These are phyloP conservation scores for Eumerus sabulonum DNA, from an alignment of 2,888 invertebrate species.

Conservation along the genomic window DNA sequence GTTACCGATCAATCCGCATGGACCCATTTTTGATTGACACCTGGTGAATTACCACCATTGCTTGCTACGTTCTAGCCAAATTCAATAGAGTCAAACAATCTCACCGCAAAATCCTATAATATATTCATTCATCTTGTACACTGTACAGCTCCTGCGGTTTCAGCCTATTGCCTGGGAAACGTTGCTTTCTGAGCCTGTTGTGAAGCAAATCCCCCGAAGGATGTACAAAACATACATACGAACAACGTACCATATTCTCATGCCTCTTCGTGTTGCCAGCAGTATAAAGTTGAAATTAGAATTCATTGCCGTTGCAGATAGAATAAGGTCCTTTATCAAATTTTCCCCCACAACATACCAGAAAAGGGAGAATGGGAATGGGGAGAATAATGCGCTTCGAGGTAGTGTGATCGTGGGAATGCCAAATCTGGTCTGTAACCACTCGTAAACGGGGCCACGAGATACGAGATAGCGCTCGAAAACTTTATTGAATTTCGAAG, in stretches of 20 bases:
- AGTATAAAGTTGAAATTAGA: constrained; percentile 49
- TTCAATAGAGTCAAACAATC: constrained; percentile 3
- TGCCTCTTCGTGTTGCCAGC: not conserved
- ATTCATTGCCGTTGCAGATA: constrained; percentile 36
- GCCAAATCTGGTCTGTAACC: constrained; percentile 9
- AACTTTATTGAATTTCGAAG: constrained; percentile 21
- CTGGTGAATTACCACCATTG: constrained; percentile 9
- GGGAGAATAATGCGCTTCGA: constrained; percentile 6
- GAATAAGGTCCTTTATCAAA: constrained; percentile 35
- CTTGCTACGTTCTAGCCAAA: not conserved
- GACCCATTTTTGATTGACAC: constrained; percentile 20
- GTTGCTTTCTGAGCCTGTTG: constrained; percentile 6
- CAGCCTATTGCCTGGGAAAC: not conserved
- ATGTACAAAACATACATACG: not conserved
- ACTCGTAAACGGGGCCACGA: too few species aligned
- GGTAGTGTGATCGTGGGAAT: constrained; percentile 11
- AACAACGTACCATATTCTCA: not conserved
- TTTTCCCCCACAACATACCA: constrained; percentile 14
- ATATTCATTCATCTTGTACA: not conserved
- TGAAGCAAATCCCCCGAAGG: constrained; percentile 9
- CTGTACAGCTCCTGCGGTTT: not conserved
- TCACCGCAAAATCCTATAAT: constrained; percentile 2
- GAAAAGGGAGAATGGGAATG: not conserved
- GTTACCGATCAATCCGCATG: not conserved
- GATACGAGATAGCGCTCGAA: not conserved